These are phyloP conservation scores for Synergus gifuensis DNA, from an alignment of 2,888 invertebrate genomes.

Conservation along the genomic window DNA sequence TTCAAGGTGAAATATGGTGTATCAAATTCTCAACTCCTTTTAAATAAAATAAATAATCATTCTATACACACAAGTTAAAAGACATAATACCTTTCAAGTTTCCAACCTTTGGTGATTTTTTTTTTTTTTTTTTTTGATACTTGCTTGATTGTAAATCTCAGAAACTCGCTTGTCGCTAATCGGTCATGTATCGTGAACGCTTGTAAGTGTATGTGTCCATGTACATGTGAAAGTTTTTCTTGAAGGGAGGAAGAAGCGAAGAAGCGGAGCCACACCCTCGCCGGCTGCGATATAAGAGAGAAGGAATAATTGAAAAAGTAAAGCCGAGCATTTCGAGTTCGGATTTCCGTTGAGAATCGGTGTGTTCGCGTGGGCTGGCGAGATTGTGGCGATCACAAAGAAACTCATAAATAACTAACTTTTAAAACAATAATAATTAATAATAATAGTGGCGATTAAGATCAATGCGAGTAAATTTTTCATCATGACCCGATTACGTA, in stretches of 20 bases:
- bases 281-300: slow-evolving; percentile 55
- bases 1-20: slow-evolving; percentile 7
- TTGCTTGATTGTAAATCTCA: slow-evolving; percentile 30
- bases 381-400: slow-evolving; percentile 70
- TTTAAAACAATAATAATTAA: slow-evolving; percentile 64
- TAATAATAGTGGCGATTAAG: slow-evolving; percentile 54
- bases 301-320: slow-evolving; percentile 41
- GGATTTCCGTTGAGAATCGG: slow-evolving; percentile 16
- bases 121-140: slow-evolving; percentile 17
- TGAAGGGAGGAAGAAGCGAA: slow-evolving; percentile 63
- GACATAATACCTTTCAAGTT: not conserved
- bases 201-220: slow-evolving; percentile 49
- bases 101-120: slow-evolving; percentile 37
- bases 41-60: slow-evolving; percentile 17
- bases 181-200: slow-evolving; percentile 37
- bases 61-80: slow-evolving; percentile 18
- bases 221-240: slow-evolving; percentile 44
- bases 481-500: slow-evolving; percentile 31
- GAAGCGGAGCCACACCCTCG: slow-evolving; percentile 71
- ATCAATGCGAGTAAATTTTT: slow-evolving; percentile 42
- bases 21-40: not conserved
- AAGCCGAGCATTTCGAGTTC: slow-evolving; percentile 31
- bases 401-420: slow-evolving; percentile 71
- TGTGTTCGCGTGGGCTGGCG: slow-evolving; percentile 58
- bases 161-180: slow-evolving; percentile 30